phyloP scores from a whole-genome alignment of 1,140 invertebrate species.

The Brachionus sp. region DNA sequence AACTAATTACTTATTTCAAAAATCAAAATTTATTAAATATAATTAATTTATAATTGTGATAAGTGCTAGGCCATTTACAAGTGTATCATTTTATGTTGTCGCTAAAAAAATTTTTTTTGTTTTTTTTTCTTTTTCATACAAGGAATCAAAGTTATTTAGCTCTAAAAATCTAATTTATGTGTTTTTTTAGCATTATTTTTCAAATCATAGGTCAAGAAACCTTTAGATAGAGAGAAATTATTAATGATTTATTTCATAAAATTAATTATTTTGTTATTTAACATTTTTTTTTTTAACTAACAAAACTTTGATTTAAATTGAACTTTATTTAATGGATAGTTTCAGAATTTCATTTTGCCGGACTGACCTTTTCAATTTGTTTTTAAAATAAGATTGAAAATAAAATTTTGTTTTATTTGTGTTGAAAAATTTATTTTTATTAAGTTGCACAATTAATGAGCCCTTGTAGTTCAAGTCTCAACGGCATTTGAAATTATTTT shows the following conservation, averaged over 20 bases:
- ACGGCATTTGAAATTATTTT: not conserved
- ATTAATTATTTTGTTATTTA: conserved; percentile 8
- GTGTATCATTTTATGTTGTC: not conserved
- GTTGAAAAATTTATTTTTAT: not conserved
- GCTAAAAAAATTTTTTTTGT: not conserved
- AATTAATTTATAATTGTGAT: conserved; percentile 1
- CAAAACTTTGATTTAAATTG: not conserved
- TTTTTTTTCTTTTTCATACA: not conserved
- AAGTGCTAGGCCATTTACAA: not conserved
- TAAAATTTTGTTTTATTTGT: not conserved
- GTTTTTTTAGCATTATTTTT: too few species aligned
- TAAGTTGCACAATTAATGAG: not conserved
- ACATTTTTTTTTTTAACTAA: not conserved
- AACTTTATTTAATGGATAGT: not conserved
- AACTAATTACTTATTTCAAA: not conserved
- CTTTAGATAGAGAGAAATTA: not conserved
- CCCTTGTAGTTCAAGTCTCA: not conserved
- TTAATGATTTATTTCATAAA: not conserved
- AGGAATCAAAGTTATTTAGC: too few species aligned
- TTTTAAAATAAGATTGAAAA: not conserved
- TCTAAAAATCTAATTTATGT: too few species aligned
- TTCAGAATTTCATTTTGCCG: not conserved
- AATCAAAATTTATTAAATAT: conserved; percentile 13
- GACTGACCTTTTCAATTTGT: not conserved
- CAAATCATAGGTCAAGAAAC: not conserved